phyloP scores from a whole-genome alignment of 2,888 invertebrate genomes.

The Drosophila paramelanica region DNA sequence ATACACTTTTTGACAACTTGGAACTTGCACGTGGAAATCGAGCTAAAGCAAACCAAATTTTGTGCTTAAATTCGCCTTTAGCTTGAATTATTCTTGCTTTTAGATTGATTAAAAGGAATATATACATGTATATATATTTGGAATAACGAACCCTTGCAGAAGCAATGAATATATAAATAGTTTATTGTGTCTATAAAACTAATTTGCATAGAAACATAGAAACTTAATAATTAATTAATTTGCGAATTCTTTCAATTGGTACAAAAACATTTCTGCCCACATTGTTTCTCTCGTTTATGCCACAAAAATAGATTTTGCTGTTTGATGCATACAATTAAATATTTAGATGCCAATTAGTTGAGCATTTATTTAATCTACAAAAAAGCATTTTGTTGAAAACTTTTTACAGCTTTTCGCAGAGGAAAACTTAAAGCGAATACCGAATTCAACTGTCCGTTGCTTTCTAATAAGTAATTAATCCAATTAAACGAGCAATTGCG shows the following conservation, averaged over 20 bases:
- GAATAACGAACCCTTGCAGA: background rate
- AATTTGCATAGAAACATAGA: no score
- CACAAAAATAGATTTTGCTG: background rate
- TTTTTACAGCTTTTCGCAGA: constrained; percentile 18
- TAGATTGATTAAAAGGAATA: no score
- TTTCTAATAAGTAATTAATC: constrained; percentile 77
- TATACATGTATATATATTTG: background rate
- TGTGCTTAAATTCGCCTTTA: background rate
- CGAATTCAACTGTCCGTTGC: constrained; percentile 81
- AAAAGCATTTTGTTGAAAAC: constrained; percentile 28
- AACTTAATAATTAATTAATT: background rate
- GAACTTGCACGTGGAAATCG: background rate
- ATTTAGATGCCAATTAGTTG: constrained; percentile 45
- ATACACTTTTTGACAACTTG: constrained; percentile 13
- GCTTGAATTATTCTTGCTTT: background rate
- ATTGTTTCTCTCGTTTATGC: no score
- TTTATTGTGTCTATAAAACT: no score
- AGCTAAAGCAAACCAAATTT: background rate
- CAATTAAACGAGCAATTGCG: constrained; percentile 68
- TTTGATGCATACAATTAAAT: constrained; percentile 35
- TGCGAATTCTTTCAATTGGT: background rate
- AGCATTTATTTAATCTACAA: background rate
- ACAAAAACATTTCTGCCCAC: background rate
- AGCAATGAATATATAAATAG: background rate
- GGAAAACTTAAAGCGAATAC: constrained; percentile 44